Evolutionary conservation across 1,140 invertebrate genomes (phyloP).

Genomic region (Aphelinus atriplicis): DNA sequence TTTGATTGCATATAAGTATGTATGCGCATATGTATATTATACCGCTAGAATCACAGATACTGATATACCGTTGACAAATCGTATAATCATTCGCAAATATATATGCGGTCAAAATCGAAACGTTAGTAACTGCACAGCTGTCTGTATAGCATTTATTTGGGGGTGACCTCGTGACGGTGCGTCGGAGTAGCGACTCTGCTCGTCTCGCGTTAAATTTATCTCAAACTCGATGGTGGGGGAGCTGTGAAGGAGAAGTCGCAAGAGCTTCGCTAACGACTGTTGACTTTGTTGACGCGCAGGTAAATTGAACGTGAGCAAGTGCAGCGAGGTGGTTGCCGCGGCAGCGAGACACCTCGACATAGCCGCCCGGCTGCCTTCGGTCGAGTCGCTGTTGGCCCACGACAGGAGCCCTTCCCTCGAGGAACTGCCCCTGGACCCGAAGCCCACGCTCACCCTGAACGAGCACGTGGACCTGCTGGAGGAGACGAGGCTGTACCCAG

Average conservation of each 20-base stretch:
- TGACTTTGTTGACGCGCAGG: not conserved
- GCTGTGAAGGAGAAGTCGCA: too few species aligned
- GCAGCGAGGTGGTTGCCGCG: constrained; percentile 14
- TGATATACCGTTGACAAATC: too few species aligned
- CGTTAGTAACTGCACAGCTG: too few species aligned
- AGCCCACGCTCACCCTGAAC: constrained; percentile 43
- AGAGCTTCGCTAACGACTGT: not conserved
- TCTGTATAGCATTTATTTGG: too few species aligned
- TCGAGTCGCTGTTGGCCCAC: constrained; percentile 63
- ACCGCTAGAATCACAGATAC: too few species aligned
- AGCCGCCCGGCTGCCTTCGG: constrained; percentile 45
- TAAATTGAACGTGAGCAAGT: constrained; percentile 25
- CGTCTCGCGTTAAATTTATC: not conserved
- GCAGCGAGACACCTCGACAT: constrained; percentile 32
- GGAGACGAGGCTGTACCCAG: not conserved
- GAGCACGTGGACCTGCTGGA: constrained; percentile 9
- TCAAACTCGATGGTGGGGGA: too few species aligned
- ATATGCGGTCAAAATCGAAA: too few species aligned
- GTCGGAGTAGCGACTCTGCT: not conserved
- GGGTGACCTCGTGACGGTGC: too few species aligned
- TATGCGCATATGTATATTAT: too few species aligned
- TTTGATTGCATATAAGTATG: too few species aligned
- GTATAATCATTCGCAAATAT: too few species aligned
- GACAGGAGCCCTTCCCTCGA: constrained; percentile 84
- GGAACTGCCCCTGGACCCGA: constrained; percentile 80